Conservation (phyloP, 2,113 vertebrate genomes). For the Gopherus evgoodei region DNA sequence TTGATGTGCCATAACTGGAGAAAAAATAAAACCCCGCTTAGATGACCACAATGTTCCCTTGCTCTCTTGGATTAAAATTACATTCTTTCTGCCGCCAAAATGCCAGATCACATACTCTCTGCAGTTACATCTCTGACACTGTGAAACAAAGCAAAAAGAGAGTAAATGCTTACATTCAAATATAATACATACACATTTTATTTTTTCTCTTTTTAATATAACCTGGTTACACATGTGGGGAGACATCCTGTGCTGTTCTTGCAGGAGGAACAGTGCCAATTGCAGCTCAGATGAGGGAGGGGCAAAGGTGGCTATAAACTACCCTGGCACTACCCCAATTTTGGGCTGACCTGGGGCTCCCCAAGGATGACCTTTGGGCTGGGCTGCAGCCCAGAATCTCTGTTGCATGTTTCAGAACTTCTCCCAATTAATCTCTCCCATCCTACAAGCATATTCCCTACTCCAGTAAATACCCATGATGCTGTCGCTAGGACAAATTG, state of each 20-base stretch:
- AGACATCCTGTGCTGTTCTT: not conserved
- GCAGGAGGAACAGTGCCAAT: not conserved
- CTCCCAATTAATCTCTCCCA: not conserved
- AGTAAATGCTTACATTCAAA: constrained; percentile 10
- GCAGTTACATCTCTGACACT: not conserved
- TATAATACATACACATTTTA: not conserved
- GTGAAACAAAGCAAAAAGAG: not conserved
- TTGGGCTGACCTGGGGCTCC: not conserved
- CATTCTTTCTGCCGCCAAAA: not conserved
- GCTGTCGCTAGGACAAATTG: too few species aligned
- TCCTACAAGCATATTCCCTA: too few species aligned
- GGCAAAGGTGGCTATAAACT: not conserved
- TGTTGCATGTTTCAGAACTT: not conserved
- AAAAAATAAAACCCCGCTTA: not conserved
- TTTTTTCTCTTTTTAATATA: not conserved
- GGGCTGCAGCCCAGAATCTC: not conserved
- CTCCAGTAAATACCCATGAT: too few species aligned
- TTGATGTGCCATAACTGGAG: not conserved
- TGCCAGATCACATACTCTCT: not conserved
- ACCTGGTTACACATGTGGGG: not conserved
- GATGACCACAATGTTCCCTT: not conserved
- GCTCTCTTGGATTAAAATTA: not conserved
- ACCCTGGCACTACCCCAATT: not conserved
- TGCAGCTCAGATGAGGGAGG: not conserved
- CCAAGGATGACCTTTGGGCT: not conserved